These are phyloP conservation scores for Mionectes macconnelli DNA, from an alignment of 2,113 vertebrate genomes.

Conservation along the genomic window DNA sequence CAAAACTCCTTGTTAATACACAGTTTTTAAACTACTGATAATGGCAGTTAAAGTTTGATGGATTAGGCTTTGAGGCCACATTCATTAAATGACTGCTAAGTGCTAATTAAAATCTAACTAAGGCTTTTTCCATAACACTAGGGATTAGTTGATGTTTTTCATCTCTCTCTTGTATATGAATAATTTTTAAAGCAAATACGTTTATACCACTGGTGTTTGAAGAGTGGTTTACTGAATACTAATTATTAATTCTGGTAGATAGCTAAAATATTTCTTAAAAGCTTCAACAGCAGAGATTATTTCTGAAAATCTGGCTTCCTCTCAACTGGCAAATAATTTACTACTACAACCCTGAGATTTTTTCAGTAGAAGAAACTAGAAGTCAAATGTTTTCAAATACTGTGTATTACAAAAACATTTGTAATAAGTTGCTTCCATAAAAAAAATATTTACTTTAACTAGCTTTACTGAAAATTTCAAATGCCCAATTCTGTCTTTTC, in stretches of 20 bases:
- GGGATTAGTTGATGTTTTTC: slow-evolving; percentile 4
- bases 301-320: slow-evolving; percentile 30
- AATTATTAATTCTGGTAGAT: slow-evolving; percentile 29
- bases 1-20: neutral
- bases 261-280: slow-evolving; percentile 3
- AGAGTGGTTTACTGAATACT: slow-evolving; percentile 7
- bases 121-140: neutral
- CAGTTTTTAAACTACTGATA: neutral
- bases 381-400: neutral
- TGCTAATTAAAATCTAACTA: slow-evolving; percentile 31
- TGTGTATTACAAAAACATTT: neutral
- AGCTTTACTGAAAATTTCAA: neutral
- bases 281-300: neutral
- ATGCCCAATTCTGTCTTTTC: neutral
- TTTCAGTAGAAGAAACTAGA: neutral
- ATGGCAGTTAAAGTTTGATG: neutral
- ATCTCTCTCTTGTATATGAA: neutral
- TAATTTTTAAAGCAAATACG: slow-evolving; percentile 37
- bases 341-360: neutral
- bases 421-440: neutral
- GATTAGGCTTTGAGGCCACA: slow-evolving; percentile 9
- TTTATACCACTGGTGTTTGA: slow-evolving; percentile 18
- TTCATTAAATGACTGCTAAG: slow-evolving; percentile 39
- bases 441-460: neutral
- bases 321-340: slow-evolving; percentile 1